Percentiles rank a stretch among this genome's conserved stretches.
Evolutionary conservation across 2,888 invertebrate species (phyloP).

Genomic region (Quadroppia sp.): DNA sequence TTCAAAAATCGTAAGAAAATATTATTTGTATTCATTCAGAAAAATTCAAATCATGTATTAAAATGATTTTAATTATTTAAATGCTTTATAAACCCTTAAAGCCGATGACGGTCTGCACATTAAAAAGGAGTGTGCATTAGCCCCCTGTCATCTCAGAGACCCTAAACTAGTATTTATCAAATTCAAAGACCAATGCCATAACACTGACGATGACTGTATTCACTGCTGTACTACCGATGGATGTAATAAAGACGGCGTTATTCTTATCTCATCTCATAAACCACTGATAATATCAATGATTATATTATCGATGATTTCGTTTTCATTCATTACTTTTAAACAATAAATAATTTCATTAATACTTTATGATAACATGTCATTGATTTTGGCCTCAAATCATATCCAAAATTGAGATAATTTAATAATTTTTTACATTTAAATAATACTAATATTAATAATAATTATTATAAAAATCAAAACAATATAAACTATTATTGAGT

Average conservation of each 20-base stretch:
- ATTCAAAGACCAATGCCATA: slow-evolving; percentile 47
- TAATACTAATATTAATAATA: background rate
- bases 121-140: slow-evolving; percentile 48
- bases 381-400: too few species aligned
- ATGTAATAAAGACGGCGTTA: slow-evolving; percentile 48
- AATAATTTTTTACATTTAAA: background rate
- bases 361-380: too few species aligned
- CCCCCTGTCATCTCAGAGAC: slow-evolving; percentile 49
- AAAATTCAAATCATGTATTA: too few species aligned
- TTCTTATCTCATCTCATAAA: background rate
- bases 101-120: slow-evolving; percentile 35
- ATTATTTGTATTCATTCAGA: too few species aligned
- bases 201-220: slow-evolving; percentile 47
- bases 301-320: background rate
- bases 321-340: too few species aligned
- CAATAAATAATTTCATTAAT: background rate
- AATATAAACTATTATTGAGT: too few species aligned
- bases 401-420: background rate
- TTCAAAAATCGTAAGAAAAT: slow-evolving; percentile 43
- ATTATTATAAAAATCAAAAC: too few species aligned
- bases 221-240: slow-evolving; percentile 49
- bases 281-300: background rate
- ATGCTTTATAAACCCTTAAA: too few species aligned
- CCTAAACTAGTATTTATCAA: slow-evolving; percentile 45
- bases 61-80: too few species aligned